Evolutionary conservation across 1,140 invertebrate species (phyloP).

Genomic region (Temnothorax curvispinosus): DNA sequence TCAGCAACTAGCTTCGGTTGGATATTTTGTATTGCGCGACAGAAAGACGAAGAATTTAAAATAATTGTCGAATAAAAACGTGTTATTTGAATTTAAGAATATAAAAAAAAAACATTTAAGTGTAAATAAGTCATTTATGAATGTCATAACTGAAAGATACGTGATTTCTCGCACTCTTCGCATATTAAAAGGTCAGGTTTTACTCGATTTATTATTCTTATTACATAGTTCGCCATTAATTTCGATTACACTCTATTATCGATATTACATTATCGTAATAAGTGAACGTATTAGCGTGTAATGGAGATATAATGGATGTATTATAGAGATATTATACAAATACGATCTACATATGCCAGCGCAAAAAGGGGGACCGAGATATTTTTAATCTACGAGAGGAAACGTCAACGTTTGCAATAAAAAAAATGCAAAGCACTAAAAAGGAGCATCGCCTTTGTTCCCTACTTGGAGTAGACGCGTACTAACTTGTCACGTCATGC

Average conservation of each 20-base stretch:
- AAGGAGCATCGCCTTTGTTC: constrained; percentile 8
- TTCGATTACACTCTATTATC: constrained; percentile 27
- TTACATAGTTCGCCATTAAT: constrained; percentile 14
- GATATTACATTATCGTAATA: constrained; percentile 45
- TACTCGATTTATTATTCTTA: neutral
- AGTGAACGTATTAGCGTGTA: constrained; percentile 25
- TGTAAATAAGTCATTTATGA: neutral
- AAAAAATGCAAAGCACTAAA: neutral
- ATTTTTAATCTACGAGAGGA: constrained; percentile 7
- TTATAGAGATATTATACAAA: neutral
- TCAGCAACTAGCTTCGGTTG: neutral
- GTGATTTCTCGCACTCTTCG: neutral
- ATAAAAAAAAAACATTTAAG: neutral
- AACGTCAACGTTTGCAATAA: neutral
- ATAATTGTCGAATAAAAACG: neutral
- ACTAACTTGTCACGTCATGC: constrained; percentile 25
- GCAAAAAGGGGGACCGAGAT: neutral
- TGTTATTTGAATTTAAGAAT: neutral
- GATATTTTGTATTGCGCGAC: neutral
- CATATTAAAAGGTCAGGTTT: neutral
- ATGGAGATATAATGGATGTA: neutral
- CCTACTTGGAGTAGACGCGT: constrained; percentile 17
- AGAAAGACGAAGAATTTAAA: neutral
- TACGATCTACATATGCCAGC: neutral
- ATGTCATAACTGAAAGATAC: neutral